Evolutionary conservation across 2,888 invertebrate genomes (phyloP), one percentile per base, ranked within the genome.

Genomic region (Cheilosia grossa): DNA sequence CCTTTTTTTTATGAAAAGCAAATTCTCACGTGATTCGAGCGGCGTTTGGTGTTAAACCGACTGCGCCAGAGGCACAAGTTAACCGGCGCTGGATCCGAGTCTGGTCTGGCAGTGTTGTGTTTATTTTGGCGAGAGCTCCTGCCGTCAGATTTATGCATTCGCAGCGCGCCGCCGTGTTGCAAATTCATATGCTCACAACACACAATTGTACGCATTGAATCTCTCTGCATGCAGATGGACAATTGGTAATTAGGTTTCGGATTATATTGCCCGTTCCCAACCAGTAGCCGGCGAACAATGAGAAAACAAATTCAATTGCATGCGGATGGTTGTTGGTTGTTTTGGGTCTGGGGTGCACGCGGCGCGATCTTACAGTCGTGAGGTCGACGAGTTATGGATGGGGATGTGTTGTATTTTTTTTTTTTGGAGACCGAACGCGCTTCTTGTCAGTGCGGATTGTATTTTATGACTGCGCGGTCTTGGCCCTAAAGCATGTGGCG

Each of bases 391-490:
- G 17, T 47, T 47, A 24, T 27, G 7, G 53, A 21, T 59, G 27
- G 44, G 56, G n/a, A 42, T 61, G 64, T 56, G 47, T 21, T 59
- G 17, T 54, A 51, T 15, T 56, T 53, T 56, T 74, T 58, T 37
- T 17, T 37, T 72, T 72, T 21, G 13, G 24, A 56, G 61, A 58
- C 66, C 58, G 74, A 47, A 42, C 19, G 70, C 74, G 70, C 75
- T 75, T 81, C 81, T 81, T 85, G 81, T 72, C 72, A 81, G 59
- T 67, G 54, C 67, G 85, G 72, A 77, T 85, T 67, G 81, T 77
- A 81, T 67, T 85, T 85, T 85, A 85, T 73, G 70, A 81, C 77
- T 85, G 85, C 44, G 66, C 49, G 66, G 61, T 66, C 67, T 81
- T 66, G 70, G 67, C 72, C 81, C 70, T 81, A 72, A 69, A 67